Conservation (phyloP, 2,113 vertebrate species). For the Phocoena phocoena region DNA sequence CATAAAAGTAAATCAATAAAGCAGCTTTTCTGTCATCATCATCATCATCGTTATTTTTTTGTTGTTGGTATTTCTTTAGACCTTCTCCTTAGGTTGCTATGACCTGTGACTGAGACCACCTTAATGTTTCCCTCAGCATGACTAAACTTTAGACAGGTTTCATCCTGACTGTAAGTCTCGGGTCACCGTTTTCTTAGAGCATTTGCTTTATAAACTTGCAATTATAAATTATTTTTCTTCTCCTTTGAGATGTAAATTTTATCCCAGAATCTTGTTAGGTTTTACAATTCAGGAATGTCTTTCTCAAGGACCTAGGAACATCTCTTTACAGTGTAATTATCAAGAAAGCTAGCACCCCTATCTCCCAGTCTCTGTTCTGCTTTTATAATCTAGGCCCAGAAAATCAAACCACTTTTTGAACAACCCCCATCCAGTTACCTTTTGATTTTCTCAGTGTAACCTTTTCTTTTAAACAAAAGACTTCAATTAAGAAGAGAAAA, state of each 20-base stretch:
- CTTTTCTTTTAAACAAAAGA: background rate
- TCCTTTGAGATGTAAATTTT: background rate
- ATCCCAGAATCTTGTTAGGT: background rate
- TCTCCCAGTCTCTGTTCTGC: background rate
- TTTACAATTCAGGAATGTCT: background rate
- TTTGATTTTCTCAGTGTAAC: background rate
- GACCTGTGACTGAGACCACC: background rate
- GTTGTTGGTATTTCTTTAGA: background rate
- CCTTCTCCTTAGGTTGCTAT: background rate
- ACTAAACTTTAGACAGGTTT: background rate
- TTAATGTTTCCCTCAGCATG: background rate
- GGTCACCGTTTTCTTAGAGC: background rate
- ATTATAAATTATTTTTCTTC: background rate
- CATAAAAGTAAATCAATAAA: background rate
- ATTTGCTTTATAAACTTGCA: background rate
- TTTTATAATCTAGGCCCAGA: background rate
- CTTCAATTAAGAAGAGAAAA: background rate
- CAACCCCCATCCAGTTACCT: background rate
- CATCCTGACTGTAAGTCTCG: background rate
- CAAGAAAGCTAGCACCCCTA: background rate
- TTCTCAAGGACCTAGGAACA: background rate
- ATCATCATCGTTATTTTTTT: background rate
- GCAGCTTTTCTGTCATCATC: background rate
- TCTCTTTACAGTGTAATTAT: background rate
- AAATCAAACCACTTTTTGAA: background rate